Evolutionary conservation across 2,113 vertebrate genomes (phyloP).

Genomic region (Periophthalmodon schlosseri): DNA sequence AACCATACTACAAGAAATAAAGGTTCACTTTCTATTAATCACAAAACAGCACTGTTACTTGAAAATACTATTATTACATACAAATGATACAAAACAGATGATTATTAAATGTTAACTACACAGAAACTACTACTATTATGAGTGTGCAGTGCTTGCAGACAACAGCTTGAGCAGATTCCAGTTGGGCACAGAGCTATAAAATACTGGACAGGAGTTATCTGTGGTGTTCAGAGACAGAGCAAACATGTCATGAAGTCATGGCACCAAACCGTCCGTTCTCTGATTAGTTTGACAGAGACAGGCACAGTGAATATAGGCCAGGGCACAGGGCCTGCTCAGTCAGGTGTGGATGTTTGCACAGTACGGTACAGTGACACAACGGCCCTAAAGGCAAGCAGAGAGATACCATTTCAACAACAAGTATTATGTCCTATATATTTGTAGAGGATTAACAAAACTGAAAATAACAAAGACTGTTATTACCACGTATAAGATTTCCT

Average conservation of each 20-base stretch:
- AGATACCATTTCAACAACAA: not conserved
- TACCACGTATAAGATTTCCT: not conserved
- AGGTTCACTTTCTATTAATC: not conserved
- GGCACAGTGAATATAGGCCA: not conserved
- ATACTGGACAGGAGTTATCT: not conserved
- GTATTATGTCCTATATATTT: not conserved
- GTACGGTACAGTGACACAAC: not conserved
- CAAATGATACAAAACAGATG: not conserved
- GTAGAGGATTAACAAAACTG: not conserved
- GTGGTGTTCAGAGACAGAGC: not conserved
- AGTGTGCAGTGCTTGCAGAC: not conserved
- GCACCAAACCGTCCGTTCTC: not conserved
- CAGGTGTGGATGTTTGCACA: conserved; percentile 10
- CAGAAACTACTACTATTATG: not conserved
- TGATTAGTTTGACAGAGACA: not conserved
- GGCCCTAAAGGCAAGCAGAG: not conserved
- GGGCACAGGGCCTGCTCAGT: not conserved
- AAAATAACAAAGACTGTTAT: not conserved
- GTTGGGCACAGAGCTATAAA: not conserved
- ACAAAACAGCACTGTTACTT: too few species aligned
- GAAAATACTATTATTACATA: too few species aligned
- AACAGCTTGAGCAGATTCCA: not conserved
- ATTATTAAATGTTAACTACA: not conserved
- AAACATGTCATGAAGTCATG: not conserved
- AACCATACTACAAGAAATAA: too few species aligned